Conservation (phyloP, 1,140 invertebrate genomes). For the Temnothorax nylanderi region DNA sequence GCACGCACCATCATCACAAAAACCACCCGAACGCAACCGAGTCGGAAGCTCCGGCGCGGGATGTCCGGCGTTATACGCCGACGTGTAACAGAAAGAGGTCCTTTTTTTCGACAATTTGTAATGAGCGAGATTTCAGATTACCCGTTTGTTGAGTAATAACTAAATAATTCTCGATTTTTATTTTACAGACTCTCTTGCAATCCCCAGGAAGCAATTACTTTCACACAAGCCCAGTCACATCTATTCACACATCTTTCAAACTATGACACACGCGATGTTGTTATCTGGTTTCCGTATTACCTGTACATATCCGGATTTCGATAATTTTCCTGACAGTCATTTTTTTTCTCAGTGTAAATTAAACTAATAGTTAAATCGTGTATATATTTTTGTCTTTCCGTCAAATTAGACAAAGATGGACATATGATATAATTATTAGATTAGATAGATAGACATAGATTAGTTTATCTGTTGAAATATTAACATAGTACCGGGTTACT, state of each 20-base stretch:
- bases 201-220: constrained; percentile 20
- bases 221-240: neutral
- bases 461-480: too few species aligned
- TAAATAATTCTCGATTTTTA: neutral
- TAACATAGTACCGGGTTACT: too few species aligned
- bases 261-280: neutral
- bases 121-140: neutral
- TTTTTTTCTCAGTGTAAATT: neutral
- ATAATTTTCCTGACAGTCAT: neutral
- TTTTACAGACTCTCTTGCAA: neutral
- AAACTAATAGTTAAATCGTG: too few species aligned
- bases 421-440: too few species aligned
- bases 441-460: too few species aligned
- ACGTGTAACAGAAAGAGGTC: neutral
- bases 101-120: neutral
- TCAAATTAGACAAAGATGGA: too few species aligned
- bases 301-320: neutral
- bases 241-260: neutral
- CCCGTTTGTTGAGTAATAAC: neutral
- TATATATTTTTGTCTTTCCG: too few species aligned
- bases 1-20: neutral
- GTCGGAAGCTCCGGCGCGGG: neutral
- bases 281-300: neutral
- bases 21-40: neutral
- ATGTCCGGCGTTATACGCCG: neutral